Evolutionary conservation across 1,140 invertebrate species (phyloP).

Genomic region (Drosophila sp.): DNA sequence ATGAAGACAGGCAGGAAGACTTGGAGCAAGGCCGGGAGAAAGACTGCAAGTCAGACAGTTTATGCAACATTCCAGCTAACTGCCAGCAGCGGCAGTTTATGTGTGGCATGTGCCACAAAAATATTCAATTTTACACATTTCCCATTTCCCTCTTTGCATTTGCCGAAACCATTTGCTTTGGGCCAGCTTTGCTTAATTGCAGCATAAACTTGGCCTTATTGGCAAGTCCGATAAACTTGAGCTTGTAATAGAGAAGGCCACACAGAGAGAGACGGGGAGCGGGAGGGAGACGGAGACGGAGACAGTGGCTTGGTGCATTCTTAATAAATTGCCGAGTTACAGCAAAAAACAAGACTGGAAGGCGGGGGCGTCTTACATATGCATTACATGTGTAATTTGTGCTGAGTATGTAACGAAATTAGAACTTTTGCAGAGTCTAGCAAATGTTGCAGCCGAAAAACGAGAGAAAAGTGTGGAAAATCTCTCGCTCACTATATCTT

Average conservation of each 20-base stretch:
- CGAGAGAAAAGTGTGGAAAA: constrained; percentile 39
- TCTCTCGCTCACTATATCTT: constrained; percentile 1
- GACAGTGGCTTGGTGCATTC: constrained; percentile 28
- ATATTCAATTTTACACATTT: constrained; percentile 65
- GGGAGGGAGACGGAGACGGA: constrained; percentile 1
- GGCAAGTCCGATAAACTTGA: constrained; percentile 73
- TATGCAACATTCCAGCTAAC: too few species aligned
- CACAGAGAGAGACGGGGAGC: background rate
- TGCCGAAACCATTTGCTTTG: constrained; percentile 35
- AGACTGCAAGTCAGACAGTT: background rate
- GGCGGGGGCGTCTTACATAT: constrained; percentile 52
- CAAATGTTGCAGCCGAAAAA: constrained; percentile 23
- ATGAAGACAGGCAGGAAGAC: constrained; percentile 24
- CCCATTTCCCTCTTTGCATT: constrained; percentile 25
- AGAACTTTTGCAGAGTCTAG: constrained; percentile 61
- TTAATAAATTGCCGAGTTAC: constrained; percentile 69
- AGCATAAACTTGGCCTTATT: constrained; percentile 76
- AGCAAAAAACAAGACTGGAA: background rate
- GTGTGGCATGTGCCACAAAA: constrained; percentile 61
- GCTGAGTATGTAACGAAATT: constrained; percentile 71
- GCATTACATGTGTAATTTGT: constrained; percentile 82
- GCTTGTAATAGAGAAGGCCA: constrained; percentile 64
- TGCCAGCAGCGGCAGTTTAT: constrained; percentile 44
- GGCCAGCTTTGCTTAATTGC: constrained; percentile 70
- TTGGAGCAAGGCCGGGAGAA: constrained; percentile 26